These are phyloP conservation scores for Periphyllus acericola DNA, from an alignment of 2,888 invertebrate genomes.

Conservation along the genomic window DNA sequence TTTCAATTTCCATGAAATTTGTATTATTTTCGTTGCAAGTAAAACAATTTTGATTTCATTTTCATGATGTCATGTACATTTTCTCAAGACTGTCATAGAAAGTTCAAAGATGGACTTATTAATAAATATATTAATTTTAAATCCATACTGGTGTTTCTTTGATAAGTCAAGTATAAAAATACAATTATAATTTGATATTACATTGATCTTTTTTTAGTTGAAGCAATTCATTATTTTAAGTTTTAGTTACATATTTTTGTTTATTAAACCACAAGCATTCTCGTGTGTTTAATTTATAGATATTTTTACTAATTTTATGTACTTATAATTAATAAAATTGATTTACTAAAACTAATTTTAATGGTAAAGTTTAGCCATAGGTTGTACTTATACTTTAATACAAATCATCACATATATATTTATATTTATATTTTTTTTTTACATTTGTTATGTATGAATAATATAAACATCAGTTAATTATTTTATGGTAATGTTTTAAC, in stretches of 20 bases:
- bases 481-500: constrained; percentile 52
- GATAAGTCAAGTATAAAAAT: constrained; percentile 16
- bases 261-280: constrained; percentile 38
- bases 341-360: constrained; percentile 39
- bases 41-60: constrained; percentile 17
- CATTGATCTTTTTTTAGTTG: constrained; percentile 25
- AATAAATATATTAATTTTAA: constrained; percentile 48
- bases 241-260: constrained; percentile 32
- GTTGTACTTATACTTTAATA: constrained; percentile 45
- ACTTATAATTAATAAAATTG: constrained; percentile 43
- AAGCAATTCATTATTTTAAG: constrained; percentile 49
- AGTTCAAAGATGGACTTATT: constrained; percentile 23
- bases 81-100: constrained; percentile 54
- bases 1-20: constrained; percentile 18
- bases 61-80: constrained; percentile 33
- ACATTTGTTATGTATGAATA: constrained; percentile 54
- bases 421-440: constrained; percentile 46
- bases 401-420: constrained; percentile 1
- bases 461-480: constrained; percentile 27
- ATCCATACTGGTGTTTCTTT: constrained; percentile 26
- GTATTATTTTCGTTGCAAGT: constrained; percentile 15
- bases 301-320: constrained; percentile 53
- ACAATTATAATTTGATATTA: too few species aligned
- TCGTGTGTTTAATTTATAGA: constrained; percentile 31
- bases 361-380: constrained; percentile 37